phyloP scores from a whole-genome alignment of 2,888 invertebrate species.

The Myathropa florea region DNA sequence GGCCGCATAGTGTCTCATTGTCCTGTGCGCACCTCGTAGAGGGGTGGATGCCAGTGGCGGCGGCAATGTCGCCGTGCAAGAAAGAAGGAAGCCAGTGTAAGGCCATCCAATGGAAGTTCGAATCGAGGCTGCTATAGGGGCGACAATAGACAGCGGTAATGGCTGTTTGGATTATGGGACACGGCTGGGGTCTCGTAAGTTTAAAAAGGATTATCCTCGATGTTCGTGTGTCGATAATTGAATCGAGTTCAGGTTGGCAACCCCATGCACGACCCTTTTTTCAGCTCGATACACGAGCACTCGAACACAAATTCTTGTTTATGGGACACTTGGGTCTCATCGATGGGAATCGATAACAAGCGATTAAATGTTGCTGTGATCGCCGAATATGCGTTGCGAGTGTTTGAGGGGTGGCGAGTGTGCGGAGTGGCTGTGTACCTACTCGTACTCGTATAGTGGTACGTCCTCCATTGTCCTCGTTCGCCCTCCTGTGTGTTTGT shows the following conservation, averaged over 20 bases:
- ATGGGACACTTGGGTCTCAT: conserved; percentile 64
- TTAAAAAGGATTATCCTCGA: conserved; percentile 66
- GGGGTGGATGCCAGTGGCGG: conserved; percentile 19
- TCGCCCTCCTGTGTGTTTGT: conserved; percentile 13
- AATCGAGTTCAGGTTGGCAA: conserved; percentile 63
- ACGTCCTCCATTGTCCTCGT: conserved; percentile 36
- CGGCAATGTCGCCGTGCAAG: background rate
- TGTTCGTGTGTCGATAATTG: conserved; percentile 66
- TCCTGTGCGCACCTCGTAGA: conserved; percentile 40
- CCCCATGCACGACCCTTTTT: conserved; percentile 7
- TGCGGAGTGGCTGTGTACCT: too few relatives aligned
- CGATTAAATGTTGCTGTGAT: conserved; percentile 59
- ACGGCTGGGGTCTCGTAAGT: conserved; percentile 61
- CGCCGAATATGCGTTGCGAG: conserved; percentile 33
- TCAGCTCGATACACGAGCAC: background rate
- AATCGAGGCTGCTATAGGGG: conserved; percentile 53
- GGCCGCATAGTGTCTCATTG: conserved; percentile 36
- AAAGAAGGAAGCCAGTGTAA: background rate
- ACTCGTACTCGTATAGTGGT: too few relatives aligned
- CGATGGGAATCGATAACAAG: conserved; percentile 66
- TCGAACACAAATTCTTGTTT: conserved; percentile 64
- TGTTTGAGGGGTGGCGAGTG: background rate
- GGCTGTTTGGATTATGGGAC: conserved; percentile 59
- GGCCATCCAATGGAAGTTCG: conserved; percentile 27
- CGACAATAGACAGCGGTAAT: conserved; percentile 42